These are phyloP conservation scores for Galaxea fascicularis DNA, from an alignment of 92 coral and sea anemone genomes.

Conservation along the genomic window DNA sequence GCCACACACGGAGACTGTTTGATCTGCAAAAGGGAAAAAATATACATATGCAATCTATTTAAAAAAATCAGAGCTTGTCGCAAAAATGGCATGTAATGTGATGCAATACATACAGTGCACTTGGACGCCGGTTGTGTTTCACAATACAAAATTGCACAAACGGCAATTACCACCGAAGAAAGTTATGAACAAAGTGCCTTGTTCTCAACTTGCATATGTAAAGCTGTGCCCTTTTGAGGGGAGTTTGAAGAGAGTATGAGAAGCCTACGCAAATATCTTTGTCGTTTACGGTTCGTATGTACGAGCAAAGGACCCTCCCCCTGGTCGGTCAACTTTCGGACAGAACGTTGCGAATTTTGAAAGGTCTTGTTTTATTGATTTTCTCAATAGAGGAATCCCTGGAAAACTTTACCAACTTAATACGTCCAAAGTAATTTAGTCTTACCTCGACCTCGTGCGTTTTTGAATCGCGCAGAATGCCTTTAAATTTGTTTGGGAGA, in stretches of 20 bases:
- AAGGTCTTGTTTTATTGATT: background rate
- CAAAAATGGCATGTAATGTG: background rate
- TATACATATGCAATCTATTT: too few species aligned
- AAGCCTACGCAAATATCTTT: too few species aligned
- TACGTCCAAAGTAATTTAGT: background rate
- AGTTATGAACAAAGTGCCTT: background rate
- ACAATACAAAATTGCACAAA: background rate
- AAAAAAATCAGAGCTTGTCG: background rate
- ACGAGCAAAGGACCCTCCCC: background rate
- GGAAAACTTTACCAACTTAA: background rate
- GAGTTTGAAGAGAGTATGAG: too few species aligned
- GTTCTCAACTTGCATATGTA: background rate
- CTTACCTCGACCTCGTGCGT: too few species aligned
- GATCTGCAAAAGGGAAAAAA: background rate
- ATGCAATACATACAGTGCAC: background rate
- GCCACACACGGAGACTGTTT: conserved; percentile 16
- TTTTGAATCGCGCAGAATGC: too few species aligned
- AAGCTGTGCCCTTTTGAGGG: too few species aligned
- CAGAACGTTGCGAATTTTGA: background rate
- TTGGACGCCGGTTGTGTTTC: background rate
- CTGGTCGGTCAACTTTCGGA: background rate
- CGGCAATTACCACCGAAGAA: background rate
- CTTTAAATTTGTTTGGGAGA: too few species aligned
- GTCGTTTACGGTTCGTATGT: too few species aligned
- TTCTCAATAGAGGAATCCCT: background rate